Evolutionary conservation across 1,140 invertebrate species (phyloP), one percentile per base, ranked within the genome.

Genomic region (Gryon sp.): DNA sequence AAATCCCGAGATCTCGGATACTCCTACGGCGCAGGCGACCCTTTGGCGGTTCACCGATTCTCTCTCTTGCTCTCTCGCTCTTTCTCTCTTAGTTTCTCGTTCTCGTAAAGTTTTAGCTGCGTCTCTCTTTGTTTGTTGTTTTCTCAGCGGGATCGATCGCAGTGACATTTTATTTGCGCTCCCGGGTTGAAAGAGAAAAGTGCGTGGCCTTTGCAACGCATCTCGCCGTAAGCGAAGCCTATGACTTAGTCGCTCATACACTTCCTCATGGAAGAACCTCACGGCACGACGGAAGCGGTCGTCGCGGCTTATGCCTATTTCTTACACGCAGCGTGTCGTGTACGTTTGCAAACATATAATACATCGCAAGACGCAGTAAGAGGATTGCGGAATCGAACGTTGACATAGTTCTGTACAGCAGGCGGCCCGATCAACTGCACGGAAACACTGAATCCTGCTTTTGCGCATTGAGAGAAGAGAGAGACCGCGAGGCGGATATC

Each of bases 381-480:
- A 79, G 55, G 74, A 80, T 80, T 79, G 76, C 69, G 52, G 50
- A 78, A 77, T 79, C 76, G 78, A 82, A 73, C 14, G 79, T 69
- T 76, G 79, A 73, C 72, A 69, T 57, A 80, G 74, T 80, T 80
- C 78, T 69, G 53, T 43, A 38, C 50, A 45, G 60, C 43, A n/a
- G 40, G 41, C 19, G 22, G 68, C 48, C 52, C 63, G 72, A 75
- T 72, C n/a, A 75, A 73, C 52, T 43, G 50, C 52, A 43, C 60
- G 70, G 53, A 66, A 75, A 75, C 62, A 36, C 24, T 43, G 30
- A 24, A 36, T 52, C 34, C 46, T 34, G n/a, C n/a, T 38, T 53
- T 60, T 19, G 53, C 65, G 18, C 43, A 69, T 26, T 45, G 26
- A 59, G 38, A 52, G 26, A 52, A 59, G 38, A 52, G 26, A 52